These are phyloP conservation scores for Biston betularia DNA, from an alignment of 2,888 invertebrate genomes.

Conservation along the genomic window DNA sequence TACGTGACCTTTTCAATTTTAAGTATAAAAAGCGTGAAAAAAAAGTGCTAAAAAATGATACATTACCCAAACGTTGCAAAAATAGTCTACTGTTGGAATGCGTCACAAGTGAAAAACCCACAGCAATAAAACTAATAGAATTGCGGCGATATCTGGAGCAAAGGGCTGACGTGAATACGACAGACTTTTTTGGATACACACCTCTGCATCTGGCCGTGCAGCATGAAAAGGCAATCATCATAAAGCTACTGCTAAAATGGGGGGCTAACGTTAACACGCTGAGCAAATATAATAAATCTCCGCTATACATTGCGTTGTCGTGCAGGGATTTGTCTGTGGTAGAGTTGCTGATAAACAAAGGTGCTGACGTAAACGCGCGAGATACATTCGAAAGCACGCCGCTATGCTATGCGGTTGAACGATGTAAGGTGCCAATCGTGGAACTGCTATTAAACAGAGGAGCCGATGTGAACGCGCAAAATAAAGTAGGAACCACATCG, in stretches of 20 bases:
- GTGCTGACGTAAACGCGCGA: background rate
- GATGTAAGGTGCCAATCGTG: background rate
- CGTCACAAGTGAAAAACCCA: background rate
- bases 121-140: background rate
- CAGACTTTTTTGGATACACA: background rate
- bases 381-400: background rate
- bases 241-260: slow-evolving; percentile 5
- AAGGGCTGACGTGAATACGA: slow-evolving; percentile 37
- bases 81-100: background rate
- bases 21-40: background rate
- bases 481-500: background rate
- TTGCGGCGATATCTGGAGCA: slow-evolving; percentile 41
- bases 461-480: background rate
- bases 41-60: background rate
- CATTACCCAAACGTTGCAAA: background rate
- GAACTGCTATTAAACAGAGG: background rate
- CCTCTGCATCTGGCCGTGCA: background rate
- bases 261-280: slow-evolving; percentile 49
- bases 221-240: too few species aligned
- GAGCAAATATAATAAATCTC: slow-evolving; percentile 45
- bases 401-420: background rate
- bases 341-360: background rate
- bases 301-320: slow-evolving; percentile 40
- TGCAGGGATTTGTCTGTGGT: background rate
- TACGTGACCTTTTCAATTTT: background rate